Evolutionary conservation across 2,797 vertebrate species (phyloP), one percentile per base, ranked within the genome.

Genomic region (Pelobates cultripes): DNA sequence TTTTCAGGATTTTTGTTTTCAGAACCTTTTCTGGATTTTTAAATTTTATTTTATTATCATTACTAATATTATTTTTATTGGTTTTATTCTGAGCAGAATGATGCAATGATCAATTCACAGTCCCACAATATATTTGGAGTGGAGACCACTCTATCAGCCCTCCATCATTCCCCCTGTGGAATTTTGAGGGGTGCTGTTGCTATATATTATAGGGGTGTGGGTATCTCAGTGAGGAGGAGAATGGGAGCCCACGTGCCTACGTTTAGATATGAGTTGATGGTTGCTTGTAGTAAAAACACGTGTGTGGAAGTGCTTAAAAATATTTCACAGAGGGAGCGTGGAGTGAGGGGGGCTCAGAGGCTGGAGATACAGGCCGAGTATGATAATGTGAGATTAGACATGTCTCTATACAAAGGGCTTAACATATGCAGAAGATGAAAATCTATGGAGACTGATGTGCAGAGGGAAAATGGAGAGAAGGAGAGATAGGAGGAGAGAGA

Each of bases 211-310:
- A 12, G 43, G 43, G 64, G 43, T 17, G 40, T 77, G 0, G 2
- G 57, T 6, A 61, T 55, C 41, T 41, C 78, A 74, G 67, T 80
- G 71, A 67, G 68, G 61, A 69, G 69, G 73, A 28, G 60, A 12
- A 55, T 76, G 41, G 4, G 8, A 78, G 63, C 81, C 75, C 81
- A 83, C 75, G 81, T 83, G 81, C 74, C 80, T 44, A 10, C 44
- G n/a, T 9, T 78, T 43, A 78, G 81, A 83, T 82, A 71, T 78
- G 75, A n/a, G 81, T 71, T 40, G 74, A 73, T 72, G 68, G 80
- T 69, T 77, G 69, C 45, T 77, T 78, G 75, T 82, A 82, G 80
- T 82, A 82, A 77, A 77, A 82, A 70, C 80, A 82, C 80, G 80
- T 82, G 80, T 82, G 70, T 72, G 61, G 45, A 12, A 77, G 75